phyloP scores from a whole-genome alignment of 1,140 invertebrate genomes.

The Heliconius himera region DNA sequence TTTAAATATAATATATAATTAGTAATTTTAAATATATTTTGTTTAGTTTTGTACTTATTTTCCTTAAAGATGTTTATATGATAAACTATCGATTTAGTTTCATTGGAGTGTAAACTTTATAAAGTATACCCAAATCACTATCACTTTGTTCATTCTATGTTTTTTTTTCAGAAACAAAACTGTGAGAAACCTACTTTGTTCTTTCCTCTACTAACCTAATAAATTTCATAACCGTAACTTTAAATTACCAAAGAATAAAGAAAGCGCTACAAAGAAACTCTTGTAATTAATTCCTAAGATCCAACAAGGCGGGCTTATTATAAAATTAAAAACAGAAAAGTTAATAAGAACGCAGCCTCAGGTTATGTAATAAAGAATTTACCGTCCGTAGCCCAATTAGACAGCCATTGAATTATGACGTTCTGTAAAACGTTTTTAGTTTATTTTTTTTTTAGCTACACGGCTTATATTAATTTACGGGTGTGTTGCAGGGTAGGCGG shows the following conservation, averaged over 20 bases:
- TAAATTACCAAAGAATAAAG: conserved; percentile 12
- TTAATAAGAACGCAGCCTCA: conserved; percentile 8
- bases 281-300: conserved; percentile 32
- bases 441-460: too few species aligned
- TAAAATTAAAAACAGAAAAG: conserved; percentile 29
- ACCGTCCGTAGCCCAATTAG: conserved; percentile 17
- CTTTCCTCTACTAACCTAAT: not conserved
- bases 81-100: too few species aligned
- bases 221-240: conserved; percentile 9
- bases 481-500: too few species aligned
- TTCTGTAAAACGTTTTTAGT: not conserved
- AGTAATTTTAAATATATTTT: not conserved
- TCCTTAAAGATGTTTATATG: too few species aligned
- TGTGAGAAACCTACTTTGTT: not conserved
- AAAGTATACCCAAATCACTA: too few species aligned
- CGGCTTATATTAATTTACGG: too few species aligned
- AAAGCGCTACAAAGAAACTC: conserved; percentile 21
- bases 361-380: conserved; percentile 15
- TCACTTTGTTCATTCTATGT: too few species aligned
- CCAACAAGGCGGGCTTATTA: conserved; percentile 19
- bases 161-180: too few species aligned
- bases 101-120: too few species aligned
- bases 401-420: not conserved
- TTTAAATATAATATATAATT: too few species aligned
- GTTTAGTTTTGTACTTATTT: not conserved